Base-by-base conservation (phyloP, 2,888 invertebrate genomes). In the Trissoscelio sp. region DNA sequence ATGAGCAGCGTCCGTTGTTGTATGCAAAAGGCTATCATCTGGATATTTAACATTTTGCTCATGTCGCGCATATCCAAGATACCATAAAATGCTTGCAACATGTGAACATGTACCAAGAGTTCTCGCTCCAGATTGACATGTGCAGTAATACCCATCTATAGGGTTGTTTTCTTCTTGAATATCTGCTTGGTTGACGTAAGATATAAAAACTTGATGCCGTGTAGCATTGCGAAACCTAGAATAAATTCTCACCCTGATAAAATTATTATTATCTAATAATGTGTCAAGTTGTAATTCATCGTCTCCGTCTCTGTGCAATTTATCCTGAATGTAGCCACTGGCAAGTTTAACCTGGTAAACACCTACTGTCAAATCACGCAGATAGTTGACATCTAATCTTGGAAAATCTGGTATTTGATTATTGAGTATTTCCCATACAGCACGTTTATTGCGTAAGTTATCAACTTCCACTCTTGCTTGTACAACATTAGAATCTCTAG, bases 391-490 rank as follows among this genome's bases (percentile, higher is more conserved):
- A 66, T 44, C 37, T 14, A 74, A 58, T 46, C 37, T 12, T 18
- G 48, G 74, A 48, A 74, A 69, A 34, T 69, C 57, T 2, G 42
- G 57, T 48, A 77, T 39, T 42, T 53, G 37, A 14, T 75, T 3
- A 20, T 18, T 48, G 12, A 75, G 12, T 34, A 39, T 39, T 51
- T 60, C 46, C 67, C 66, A 73, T 9, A 16, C 34, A 12, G 55
- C 64, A 67, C 60, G 53, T 69, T 58, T 78, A 12, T 44, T 67
- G n/a, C 37, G 20, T 11, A 78, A 51, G 37, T 74, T 46, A 12
- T 78, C 31, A 12, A 12, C 44, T 60, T 82, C 79, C 14, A 82
- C 55, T 72, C 62, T 5, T 4, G 55, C 74, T 51, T 79, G 74
- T 11, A 74, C 64, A 11, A 18, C 5, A 24, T 79, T 82, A 11